Evolutionary conservation across 2,113 vertebrate genomes (phyloP).

Genomic region (Periophthalmus modestus): DNA sequence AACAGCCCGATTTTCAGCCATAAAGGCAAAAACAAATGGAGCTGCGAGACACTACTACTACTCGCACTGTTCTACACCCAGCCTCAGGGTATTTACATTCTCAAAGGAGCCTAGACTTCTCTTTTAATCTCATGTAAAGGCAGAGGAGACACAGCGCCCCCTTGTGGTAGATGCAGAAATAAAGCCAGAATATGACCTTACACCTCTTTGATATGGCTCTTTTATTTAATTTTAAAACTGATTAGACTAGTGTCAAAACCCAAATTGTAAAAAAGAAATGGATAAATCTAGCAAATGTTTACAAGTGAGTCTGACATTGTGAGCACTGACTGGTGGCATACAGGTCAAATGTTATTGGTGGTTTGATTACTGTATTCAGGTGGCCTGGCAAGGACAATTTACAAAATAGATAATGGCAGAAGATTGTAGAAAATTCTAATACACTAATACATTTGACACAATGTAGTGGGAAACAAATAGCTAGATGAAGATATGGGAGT

Average conservation of each 20-base stretch:
- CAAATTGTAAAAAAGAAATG: no score
- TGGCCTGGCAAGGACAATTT: not conserved
- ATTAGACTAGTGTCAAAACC: not conserved
- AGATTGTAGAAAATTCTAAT: not conserved
- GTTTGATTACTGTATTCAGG: not conserved
- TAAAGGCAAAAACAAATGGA: slow-evolving; percentile 65
- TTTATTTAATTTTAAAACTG: no score
- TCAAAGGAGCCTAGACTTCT: slow-evolving; percentile 45
- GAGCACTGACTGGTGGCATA: not conserved
- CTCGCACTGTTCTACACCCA: slow-evolving; percentile 51
- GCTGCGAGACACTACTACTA: slow-evolving; percentile 29
- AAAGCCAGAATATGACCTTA: not conserved
- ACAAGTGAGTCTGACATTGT: no score
- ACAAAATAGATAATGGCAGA: not conserved
- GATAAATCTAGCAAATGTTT: no score
- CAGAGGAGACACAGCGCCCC: slow-evolving; percentile 63
- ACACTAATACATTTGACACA: not conserved
- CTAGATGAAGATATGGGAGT: not conserved
- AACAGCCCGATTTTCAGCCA: slow-evolving; percentile 59
- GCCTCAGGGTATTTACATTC: slow-evolving; percentile 69
- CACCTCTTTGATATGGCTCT: not conserved
- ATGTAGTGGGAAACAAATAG: not conserved
- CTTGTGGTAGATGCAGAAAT: slow-evolving; percentile 52
- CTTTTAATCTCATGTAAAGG: slow-evolving; percentile 9
- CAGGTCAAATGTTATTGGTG: not conserved